These are phyloP conservation scores for Gopherus evgoodei DNA, from an alignment of 2,113 vertebrate species.

Conservation along the genomic window DNA sequence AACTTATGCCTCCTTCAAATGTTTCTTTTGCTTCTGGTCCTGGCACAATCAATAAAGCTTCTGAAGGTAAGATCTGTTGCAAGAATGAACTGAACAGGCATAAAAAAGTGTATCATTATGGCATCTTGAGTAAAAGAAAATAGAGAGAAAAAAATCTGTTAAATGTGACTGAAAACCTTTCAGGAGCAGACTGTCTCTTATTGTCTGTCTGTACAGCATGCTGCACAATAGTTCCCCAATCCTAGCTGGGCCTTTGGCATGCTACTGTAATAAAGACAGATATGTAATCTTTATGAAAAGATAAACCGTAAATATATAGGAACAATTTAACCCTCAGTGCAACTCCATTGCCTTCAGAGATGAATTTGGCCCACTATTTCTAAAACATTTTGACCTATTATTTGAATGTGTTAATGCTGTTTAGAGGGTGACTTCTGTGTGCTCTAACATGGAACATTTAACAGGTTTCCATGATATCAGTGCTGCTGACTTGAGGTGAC, in stretches of 20 bases:
- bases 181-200: background rate
- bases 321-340: background rate
- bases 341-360: background rate
- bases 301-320: background rate
- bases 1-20: background rate
- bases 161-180: background rate
- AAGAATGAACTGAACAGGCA: background rate
- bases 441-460: background rate
- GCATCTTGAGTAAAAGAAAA: background rate
- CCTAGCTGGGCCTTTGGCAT: accelerated
- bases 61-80: background rate
- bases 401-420: background rate
- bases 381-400: background rate
- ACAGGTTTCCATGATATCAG: background rate
- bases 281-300: background rate
- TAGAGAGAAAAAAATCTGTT: background rate
- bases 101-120: background rate
- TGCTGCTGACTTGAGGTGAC: background rate
- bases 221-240: background rate
- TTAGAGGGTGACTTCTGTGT: background rate
- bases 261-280: background rate
- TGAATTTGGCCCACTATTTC: background rate
- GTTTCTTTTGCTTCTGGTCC: background rate
- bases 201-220: accelerated
- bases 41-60: background rate